Evolutionary conservation across 2,797 vertebrate genomes (phyloP).

Genomic region (Gymnopithys bicolor): DNA sequence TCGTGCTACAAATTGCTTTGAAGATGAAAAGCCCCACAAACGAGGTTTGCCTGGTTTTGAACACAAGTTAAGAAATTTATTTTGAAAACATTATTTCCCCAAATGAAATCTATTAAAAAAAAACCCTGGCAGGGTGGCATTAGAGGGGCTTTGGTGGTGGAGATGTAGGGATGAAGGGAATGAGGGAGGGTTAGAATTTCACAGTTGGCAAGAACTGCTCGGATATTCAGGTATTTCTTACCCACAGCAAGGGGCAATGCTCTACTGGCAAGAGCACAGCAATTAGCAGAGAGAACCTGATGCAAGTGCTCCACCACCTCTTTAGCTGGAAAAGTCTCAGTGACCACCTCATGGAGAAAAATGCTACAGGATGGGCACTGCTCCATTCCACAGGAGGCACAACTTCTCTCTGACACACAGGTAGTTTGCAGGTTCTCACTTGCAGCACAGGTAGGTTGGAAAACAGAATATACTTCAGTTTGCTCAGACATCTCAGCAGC

Average conservation of each 20-base stretch:
- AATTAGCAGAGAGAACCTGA: not conserved
- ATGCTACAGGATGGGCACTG: not conserved
- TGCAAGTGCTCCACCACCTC: fast-evolving
- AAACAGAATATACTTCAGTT: not conserved
- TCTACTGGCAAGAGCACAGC: not conserved
- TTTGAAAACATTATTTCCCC: not conserved
- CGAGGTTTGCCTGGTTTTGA: not conserved
- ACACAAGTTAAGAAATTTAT: not conserved
- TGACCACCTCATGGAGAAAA: not conserved
- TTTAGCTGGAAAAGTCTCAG: not conserved
- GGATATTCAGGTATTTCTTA: not conserved
- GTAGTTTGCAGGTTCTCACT: not conserved
- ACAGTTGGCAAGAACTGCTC: not conserved
- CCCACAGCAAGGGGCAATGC: not conserved
- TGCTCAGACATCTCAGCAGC: not conserved
- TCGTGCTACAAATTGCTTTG: constrained; percentile 41
- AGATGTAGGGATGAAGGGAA: not conserved
- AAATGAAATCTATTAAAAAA: not conserved
- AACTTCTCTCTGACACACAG: not conserved
- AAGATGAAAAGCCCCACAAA: constrained; percentile 43
- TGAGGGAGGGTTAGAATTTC: not conserved
- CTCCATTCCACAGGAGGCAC: not conserved
- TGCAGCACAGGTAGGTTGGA: not conserved
- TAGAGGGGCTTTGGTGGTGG: not conserved
- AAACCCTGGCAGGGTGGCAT: not conserved